These are phyloP conservation scores for Phrynocephalus guinanensis DNA, from an alignment of 2,797 vertebrate species.

Conservation along the genomic window DNA sequence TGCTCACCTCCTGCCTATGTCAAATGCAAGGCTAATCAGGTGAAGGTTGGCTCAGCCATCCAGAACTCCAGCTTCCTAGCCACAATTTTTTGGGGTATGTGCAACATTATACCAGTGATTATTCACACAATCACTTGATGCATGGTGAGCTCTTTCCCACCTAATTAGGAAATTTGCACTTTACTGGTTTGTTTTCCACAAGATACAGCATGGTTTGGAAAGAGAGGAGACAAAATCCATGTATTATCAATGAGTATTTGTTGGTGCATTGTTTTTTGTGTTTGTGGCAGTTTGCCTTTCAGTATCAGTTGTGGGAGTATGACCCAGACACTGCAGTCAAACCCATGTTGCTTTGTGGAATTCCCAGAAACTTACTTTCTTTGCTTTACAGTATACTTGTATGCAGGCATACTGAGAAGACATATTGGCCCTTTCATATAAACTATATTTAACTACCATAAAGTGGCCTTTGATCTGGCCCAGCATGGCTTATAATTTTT, in stretches of 20 bases:
- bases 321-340: not conserved
- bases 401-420: too few species aligned
- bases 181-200: not conserved
- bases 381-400: too few species aligned
- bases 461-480: not conserved
- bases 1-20: constrained; percentile 51
- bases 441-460: not conserved
- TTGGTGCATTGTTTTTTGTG: not conserved
- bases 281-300: not conserved
- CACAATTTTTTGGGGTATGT: constrained; percentile 42
- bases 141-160: not conserved
- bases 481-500: not conserved
- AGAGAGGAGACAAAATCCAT: not conserved
- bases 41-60: constrained; percentile 48
- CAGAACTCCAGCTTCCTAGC: constrained; percentile 52
- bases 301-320: not conserved
- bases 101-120: constrained; percentile 35
- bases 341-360: not conserved
- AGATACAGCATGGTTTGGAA: constrained; percentile 1
- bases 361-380: not conserved
- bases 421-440: not conserved
- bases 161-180: not conserved
- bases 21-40: constrained; percentile 48
- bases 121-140: constrained; percentile 27
- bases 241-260: not conserved